These are phyloP conservation scores for Latrodectus elegans DNA, from an alignment of 2,888 invertebrate species.

Conservation along the genomic window DNA sequence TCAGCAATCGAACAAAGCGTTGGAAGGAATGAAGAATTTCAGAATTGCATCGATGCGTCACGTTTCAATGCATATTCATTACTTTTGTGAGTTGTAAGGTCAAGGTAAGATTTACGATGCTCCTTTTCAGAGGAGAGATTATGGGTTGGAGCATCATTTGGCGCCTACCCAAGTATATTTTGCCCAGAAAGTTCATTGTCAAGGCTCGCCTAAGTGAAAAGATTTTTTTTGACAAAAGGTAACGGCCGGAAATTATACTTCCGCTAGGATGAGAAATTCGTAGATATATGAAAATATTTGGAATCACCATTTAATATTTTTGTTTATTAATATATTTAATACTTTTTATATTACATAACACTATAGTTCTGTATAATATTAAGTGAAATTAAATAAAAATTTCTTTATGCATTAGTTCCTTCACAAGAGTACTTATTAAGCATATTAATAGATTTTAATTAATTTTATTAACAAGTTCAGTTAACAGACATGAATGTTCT, in stretches of 20 bases:
- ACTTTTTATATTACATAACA: too few relatives aligned
- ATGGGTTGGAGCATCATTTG: slow-evolving; percentile 22
- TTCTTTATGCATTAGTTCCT: too few relatives aligned
- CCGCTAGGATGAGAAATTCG: slow-evolving; percentile 24
- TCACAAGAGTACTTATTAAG: too few relatives aligned
- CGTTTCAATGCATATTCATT: slow-evolving; percentile 32
- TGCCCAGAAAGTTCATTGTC: slow-evolving; percentile 28
- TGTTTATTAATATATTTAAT: too few relatives aligned
- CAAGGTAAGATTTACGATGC: slow-evolving; percentile 15
- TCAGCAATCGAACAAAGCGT: background rate
- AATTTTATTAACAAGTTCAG: too few relatives aligned
- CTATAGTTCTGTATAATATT: too few relatives aligned
- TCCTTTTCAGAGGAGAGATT: background rate
- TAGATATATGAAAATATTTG: background rate
- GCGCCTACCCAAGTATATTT: slow-evolving; percentile 24
- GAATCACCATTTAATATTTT: too few relatives aligned
- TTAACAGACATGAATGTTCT: too few relatives aligned
- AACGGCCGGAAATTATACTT: slow-evolving; percentile 5
- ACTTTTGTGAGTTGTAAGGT: slow-evolving; percentile 7
- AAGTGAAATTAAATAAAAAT: too few relatives aligned
- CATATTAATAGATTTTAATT: too few relatives aligned
- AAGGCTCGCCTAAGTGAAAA: slow-evolving; percentile 5
- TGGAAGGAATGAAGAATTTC: background rate
- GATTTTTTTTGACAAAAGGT: background rate
- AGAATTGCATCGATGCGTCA: slow-evolving; percentile 6